Percentiles rank a stretch among this genome's conserved stretches.
Conservation (phyloP, 1,140 invertebrate species). For the Aricia agestis region DNA sequence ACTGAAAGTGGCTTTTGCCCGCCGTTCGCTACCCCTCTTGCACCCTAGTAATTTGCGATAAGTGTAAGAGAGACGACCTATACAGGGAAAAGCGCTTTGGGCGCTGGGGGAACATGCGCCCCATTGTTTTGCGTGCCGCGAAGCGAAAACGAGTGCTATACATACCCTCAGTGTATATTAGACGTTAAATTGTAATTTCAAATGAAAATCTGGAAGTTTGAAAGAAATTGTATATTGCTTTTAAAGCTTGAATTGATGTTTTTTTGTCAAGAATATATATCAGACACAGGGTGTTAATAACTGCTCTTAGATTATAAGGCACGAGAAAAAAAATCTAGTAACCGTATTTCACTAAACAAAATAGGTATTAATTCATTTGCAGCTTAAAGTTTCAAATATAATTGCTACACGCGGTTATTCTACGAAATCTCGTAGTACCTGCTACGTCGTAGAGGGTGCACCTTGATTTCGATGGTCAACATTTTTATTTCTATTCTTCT, state of each 20-base stretch:
- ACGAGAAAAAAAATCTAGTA: no score
- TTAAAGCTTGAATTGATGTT: not conserved
- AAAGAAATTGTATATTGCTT: constrained; percentile 14
- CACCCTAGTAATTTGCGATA: constrained; percentile 30
- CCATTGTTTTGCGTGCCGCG: constrained; percentile 66
- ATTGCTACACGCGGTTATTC: not conserved
- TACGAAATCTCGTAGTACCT: not conserved
- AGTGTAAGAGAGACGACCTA: constrained; percentile 38
- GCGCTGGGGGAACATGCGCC: constrained; percentile 61
- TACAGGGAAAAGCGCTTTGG: constrained; percentile 56
- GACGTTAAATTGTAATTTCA: constrained; percentile 54
- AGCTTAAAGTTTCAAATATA: no score
- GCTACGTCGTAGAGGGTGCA: no score
- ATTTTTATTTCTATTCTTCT: no score
- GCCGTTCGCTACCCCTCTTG: constrained; percentile 38
- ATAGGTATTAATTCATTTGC: no score
- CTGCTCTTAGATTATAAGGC: no score
- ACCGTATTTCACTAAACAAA: no score
- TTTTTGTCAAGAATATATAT: no score
- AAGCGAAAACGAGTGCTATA: constrained; percentile 51
- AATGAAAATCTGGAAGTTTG: constrained; percentile 51
- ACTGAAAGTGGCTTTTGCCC: constrained; percentile 62
- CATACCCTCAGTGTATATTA: constrained; percentile 45
- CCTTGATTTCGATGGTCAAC: no score
- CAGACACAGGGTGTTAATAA: no score